Percentiles rank a stretch among this genome's conserved stretches.
These are phyloP conservation scores for Aethes cnicana DNA, from an alignment of 2,888 invertebrate genomes.

Conservation along the genomic window DNA sequence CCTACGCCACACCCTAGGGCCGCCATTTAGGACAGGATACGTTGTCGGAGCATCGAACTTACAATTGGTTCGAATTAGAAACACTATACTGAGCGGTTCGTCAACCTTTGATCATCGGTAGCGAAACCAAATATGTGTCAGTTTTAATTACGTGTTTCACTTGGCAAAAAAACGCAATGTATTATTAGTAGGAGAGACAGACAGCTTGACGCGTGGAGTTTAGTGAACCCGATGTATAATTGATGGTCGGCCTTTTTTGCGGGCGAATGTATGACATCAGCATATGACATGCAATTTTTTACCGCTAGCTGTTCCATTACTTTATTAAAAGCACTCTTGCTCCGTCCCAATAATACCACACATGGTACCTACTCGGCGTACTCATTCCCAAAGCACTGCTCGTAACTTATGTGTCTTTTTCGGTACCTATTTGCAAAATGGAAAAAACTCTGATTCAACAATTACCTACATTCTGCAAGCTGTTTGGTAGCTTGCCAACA, in stretches of 20 bases:
- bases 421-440: too few relatives aligned
- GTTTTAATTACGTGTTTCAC: conserved; percentile 49
- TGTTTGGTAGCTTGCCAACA: conserved; percentile 20
- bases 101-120: conserved; percentile 44
- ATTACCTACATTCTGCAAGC: not conserved
- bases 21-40: conserved; percentile 38
- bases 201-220: conserved; percentile 50
- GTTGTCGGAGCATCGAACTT: conserved; percentile 43
- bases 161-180: conserved; percentile 44
- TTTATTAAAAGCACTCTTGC: too few relatives aligned
- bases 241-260: conserved; percentile 37
- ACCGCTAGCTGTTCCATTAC: conserved; percentile 19
- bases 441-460: not conserved
- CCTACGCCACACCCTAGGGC: conserved; percentile 1
- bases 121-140: conserved; percentile 44
- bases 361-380: too few relatives aligned
- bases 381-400: too few relatives aligned
- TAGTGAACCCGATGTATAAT: conserved; percentile 45
- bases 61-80: conserved; percentile 49
- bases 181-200: conserved; percentile 43
- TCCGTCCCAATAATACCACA: too few relatives aligned
- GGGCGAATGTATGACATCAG: conserved; percentile 35
- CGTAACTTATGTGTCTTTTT: too few relatives aligned
- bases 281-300: conserved; percentile 22
- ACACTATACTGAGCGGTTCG: conserved; percentile 37